These are phyloP conservation scores for Bovichtus diacanthus DNA, from an alignment of 2,797 vertebrate species.

Conservation along the genomic window DNA sequence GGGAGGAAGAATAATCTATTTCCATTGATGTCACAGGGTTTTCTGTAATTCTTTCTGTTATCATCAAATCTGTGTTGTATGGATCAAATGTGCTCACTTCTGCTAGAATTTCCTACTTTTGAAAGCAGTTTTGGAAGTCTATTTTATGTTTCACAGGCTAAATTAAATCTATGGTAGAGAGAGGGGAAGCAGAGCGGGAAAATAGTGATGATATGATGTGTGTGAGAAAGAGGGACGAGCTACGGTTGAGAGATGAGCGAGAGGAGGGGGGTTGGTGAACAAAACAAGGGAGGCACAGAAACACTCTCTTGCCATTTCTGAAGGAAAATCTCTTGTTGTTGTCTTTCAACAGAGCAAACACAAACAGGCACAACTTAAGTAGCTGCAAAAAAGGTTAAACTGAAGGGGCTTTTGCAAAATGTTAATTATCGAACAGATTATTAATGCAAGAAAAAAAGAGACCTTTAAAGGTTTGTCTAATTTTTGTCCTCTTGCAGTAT, in stretches of 20 bases:
- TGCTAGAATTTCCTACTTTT: conserved; percentile 1
- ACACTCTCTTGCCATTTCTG: conserved; percentile 16
- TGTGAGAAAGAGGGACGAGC: conserved; percentile 19
- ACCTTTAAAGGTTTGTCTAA: not conserved
- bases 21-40: conserved; percentile 33
- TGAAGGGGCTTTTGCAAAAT: not conserved
- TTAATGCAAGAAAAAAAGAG: not conserved
- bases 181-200: conserved; percentile 1
- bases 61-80: conserved; percentile 21
- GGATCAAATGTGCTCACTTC: conserved; percentile 16
- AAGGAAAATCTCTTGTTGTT: conserved; percentile 16
- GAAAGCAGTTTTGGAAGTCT: conserved; percentile 12
- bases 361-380: not conserved
- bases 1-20: conserved; percentile 14
- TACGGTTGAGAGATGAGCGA: conserved; percentile 12
- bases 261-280: not conserved
- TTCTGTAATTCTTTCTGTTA: conserved; percentile 32
- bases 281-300: conserved; percentile 23
- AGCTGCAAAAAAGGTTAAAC: not conserved
- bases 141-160: conserved; percentile 27
- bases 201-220: conserved; percentile 4
- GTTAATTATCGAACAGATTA: not conserved
- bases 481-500: not conserved
- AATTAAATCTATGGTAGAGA: conserved; percentile 17
- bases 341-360: conserved; percentile 26